Evolutionary conservation across 2,797 vertebrate genomes (phyloP).

Genomic region (Sebastes trivittatus): DNA sequence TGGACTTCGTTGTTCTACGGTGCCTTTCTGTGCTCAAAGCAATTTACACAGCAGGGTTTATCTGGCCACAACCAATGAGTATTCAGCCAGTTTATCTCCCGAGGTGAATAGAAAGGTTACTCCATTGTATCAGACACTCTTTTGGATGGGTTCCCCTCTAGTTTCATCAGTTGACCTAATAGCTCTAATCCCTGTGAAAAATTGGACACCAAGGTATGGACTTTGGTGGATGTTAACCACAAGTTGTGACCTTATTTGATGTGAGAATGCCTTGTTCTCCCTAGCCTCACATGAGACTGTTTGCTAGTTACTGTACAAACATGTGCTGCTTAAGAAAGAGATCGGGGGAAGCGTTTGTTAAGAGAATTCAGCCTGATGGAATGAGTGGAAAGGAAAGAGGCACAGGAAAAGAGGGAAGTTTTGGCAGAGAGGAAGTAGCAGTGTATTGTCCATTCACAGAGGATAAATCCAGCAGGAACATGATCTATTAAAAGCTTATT

Average conservation of each 20-base stretch:
- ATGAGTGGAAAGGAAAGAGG: constrained; percentile 27
- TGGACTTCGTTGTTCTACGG: background rate
- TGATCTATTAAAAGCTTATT: constrained; percentile 25
- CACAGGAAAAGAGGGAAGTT: constrained; percentile 50
- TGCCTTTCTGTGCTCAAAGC: constrained; percentile 18
- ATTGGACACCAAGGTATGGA: constrained; percentile 9
- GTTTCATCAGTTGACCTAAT: constrained; percentile 28
- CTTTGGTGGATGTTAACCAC: constrained; percentile 3
- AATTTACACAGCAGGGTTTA: constrained; percentile 4
- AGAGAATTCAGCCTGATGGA: background rate
- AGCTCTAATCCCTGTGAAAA: constrained; percentile 5
- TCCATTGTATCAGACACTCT: background rate
- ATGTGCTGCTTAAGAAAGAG: background rate
- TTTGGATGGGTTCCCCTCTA: background rate
- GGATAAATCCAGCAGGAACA: constrained; percentile 22
- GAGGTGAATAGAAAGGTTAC: constrained; percentile 21
- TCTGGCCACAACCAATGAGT: background rate
- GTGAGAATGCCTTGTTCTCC: constrained; percentile 5
- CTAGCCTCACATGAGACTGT: background rate
- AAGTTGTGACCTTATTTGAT: constrained; percentile 18
- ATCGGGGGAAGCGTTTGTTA: background rate
- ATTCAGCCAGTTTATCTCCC: background rate
- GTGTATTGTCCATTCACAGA: constrained; percentile 41
- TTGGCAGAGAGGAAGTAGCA: constrained; percentile 47
- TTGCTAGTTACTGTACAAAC: constrained; percentile 6